Base-by-base conservation (phyloP, 2,113 vertebrate genomes). In the Collichthys lucidus region DNA sequence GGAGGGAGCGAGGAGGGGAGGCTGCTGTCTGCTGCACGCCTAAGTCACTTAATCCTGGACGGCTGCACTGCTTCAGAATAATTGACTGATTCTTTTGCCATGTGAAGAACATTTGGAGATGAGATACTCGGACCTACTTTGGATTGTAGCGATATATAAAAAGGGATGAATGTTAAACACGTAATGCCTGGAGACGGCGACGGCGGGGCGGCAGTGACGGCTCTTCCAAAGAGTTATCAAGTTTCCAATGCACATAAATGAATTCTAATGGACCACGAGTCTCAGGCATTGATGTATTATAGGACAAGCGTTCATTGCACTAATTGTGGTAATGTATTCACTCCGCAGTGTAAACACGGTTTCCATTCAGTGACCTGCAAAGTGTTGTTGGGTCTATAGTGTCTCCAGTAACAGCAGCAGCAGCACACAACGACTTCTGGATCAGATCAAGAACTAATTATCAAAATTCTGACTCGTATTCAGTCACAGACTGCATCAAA, bases 41-140 rank as follows among this genome's bases (percentile, higher is more conserved):
- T 79, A 86, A 91, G 68, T 91, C 90, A 82, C 87, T 91, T 92
- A 94, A 94, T 93, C 90, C 93, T 67, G 67, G 63, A 53, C 79
- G 19, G 83, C 81, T 79, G 69, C 82, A 64, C 56, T 79, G 74
- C 79, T 80, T 84, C 79, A 69, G 77, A 89, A 87, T 92, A 91
- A 94, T 88, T 88, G 91, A 94, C 92, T 85, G 79, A 90, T 90
- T 92, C 85, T 72, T 40, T 40, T 44, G 56, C 84, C 69, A 49
- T 77, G 89, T 87, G 40, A 86, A 87, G 91, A 75, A 84, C 78
- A 86, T 89, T 88, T 55, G 52, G 72, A 89, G 87, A 84, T 44
- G 67, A 75, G 80, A 76, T 89, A 69, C 66, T 68, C 8, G 4
- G 70, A 79, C 82, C 40, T 79, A 74, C 67, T 82, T 47, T 61